Evolutionary conservation across 1,140 invertebrate genomes (phyloP).

Genomic region (Saccostrea glomerata): DNA sequence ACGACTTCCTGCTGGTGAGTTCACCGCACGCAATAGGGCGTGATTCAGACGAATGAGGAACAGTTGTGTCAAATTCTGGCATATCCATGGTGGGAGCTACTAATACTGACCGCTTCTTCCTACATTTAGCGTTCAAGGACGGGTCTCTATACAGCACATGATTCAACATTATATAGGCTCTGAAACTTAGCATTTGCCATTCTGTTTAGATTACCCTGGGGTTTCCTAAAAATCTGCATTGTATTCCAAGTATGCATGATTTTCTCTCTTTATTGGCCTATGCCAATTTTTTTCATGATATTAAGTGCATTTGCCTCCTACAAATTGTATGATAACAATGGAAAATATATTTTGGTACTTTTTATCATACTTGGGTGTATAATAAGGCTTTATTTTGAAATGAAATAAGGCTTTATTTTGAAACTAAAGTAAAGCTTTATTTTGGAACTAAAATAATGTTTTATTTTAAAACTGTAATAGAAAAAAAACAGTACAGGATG

Average conservation of each 20-base stretch:
- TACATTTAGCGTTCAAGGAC: slow-evolving; percentile 13
- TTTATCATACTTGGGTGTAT: too few species aligned
- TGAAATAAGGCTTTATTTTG: too few species aligned
- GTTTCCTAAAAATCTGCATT: neutral
- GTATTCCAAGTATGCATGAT: neutral
- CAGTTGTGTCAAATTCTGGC: slow-evolving; percentile 29
- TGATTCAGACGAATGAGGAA: slow-evolving; percentile 8
- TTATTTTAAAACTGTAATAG: too few species aligned
- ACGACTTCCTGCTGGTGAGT: neutral
- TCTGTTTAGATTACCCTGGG: neutral
- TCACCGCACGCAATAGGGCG: slow-evolving; percentile 11
- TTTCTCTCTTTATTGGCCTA: neutral
- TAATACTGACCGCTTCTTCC: neutral
- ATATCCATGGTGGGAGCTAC: slow-evolving; percentile 9
- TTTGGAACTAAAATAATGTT: too few species aligned
- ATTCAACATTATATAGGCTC: neutral
- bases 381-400: too few species aligned
- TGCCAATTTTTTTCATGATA: neutral
- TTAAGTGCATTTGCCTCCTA: too few species aligned
- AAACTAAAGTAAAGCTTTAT: too few species aligned
- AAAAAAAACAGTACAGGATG: too few species aligned
- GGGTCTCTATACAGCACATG: neutral
- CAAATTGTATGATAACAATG: too few species aligned
- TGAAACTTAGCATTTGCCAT: neutral
- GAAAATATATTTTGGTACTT: too few species aligned